Percentiles rank a stretch among this genome's conserved stretches.
These are phyloP conservation scores for Hipposideros armiger DNA, from an alignment of 2,113 vertebrate genomes.

Conservation along the genomic window DNA sequence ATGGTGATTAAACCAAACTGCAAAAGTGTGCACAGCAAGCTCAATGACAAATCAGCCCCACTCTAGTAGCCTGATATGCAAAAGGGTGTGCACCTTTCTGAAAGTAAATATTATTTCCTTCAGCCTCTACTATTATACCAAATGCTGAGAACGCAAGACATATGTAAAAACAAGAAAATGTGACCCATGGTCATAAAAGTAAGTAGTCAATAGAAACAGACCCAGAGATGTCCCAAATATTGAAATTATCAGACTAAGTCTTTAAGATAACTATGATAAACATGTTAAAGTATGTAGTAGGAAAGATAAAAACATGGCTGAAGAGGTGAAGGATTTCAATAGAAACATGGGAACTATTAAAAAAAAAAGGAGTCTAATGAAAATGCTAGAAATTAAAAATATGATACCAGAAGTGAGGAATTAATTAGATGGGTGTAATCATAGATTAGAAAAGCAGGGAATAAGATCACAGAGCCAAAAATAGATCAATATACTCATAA, in stretches of 20 bases:
- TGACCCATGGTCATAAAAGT: background rate
- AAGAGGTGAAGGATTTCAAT: background rate
- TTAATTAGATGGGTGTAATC: background rate
- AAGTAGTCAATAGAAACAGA: background rate
- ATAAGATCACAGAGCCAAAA: background rate
- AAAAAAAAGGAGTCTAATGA: background rate
- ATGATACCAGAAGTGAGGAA: background rate
- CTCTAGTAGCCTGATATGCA: background rate
- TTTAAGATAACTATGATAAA: background rate
- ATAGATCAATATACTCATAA: background rate
- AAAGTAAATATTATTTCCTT: background rate
- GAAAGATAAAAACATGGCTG: background rate
- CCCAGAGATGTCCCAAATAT: background rate
- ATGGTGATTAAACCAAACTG: background rate
- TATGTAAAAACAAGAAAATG: background rate
- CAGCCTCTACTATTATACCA: background rate
- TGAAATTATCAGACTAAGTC: background rate
- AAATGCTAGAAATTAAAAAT: constrained; percentile 15
- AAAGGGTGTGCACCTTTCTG: background rate
- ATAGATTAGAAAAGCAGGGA: background rate
- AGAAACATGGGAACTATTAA: background rate
- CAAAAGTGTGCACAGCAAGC: background rate
- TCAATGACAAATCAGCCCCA: background rate
- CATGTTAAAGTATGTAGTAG: background rate
- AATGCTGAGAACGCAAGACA: background rate